These are phyloP conservation scores for Caenorhabditis macrosperma DNA, from an alignment of 2,888 invertebrate genomes.

Conservation along the genomic window DNA sequence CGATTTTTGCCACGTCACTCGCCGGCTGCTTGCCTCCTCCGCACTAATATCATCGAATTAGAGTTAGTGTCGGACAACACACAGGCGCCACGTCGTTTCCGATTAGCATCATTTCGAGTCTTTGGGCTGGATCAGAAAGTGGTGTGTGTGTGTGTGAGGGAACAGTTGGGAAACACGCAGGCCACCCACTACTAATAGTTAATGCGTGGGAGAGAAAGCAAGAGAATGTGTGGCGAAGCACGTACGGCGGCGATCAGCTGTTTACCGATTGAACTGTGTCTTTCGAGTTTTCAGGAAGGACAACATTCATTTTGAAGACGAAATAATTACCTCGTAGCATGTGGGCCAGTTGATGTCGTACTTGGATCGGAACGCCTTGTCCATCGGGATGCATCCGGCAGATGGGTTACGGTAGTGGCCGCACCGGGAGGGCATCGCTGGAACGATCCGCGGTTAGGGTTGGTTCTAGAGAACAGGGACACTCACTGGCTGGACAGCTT, in stretches of 20 bases:
- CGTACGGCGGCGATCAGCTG: background rate
- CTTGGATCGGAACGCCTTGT: conserved; percentile 65
- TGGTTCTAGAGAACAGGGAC: too few species aligned
- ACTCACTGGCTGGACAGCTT: conserved; percentile 76
- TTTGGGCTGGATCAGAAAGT: background rate
- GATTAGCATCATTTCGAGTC: conserved; percentile 50
- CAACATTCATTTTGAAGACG: background rate
- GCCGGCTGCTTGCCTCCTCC: too few species aligned
- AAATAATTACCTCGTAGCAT: conserved; percentile 66
- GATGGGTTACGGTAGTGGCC: conserved; percentile 10
- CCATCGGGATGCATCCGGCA: conserved; percentile 70
- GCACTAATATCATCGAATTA: conserved; percentile 52
- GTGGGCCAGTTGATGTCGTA: conserved; percentile 70
- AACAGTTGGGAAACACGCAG: too few species aligned
- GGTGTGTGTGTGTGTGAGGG: conserved; percentile 1
- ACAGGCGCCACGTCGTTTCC: conserved; percentile 34
- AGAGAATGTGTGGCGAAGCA: background rate
- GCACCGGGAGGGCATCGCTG: conserved; percentile 50
- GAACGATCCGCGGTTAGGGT: conserved; percentile 1
- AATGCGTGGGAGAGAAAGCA: too few species aligned
- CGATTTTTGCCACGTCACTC: conserved; percentile 26
- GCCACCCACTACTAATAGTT: too few species aligned
- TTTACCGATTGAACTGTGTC: too few species aligned
- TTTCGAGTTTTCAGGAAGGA: too few species aligned
- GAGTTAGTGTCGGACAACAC: conserved; percentile 10